Percentiles rank a stretch among this genome's conserved stretches.
Conservation (phyloP, 2,797 vertebrate genomes). For the Paramormyrops hopkinsi region DNA sequence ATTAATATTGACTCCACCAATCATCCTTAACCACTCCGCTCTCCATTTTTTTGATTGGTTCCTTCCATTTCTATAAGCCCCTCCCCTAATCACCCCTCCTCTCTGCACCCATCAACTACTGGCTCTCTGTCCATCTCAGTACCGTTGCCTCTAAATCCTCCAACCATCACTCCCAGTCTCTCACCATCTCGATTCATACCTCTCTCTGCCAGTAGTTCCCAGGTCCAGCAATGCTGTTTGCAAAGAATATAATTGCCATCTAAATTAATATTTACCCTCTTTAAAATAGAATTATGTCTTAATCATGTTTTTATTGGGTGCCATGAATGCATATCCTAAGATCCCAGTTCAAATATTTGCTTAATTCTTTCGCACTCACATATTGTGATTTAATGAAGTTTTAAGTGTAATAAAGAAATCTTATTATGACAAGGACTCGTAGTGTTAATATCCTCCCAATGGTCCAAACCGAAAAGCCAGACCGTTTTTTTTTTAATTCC, state of each 20-base stretch:
- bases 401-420: constrained; percentile 59
- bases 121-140: not conserved
- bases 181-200: not conserved
- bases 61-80: not conserved
- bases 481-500: constrained; percentile 35
- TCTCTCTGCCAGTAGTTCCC: not conserved
- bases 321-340: constrained; percentile 41
- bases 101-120: not conserved
- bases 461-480: constrained; percentile 54
- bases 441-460: constrained; percentile 53
- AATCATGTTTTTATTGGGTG: constrained; percentile 61
- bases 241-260: constrained; percentile 23
- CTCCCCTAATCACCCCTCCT: not conserved
- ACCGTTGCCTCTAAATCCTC: not conserved
- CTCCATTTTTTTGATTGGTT: not conserved
- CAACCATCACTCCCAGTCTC: constrained; percentile 11
- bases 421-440: constrained; percentile 44
- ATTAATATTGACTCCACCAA: not conserved
- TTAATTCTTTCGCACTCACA: constrained; percentile 52
- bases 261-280: constrained; percentile 48
- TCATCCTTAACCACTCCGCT: not conserved
- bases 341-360: constrained; percentile 57
- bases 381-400: constrained; percentile 61
- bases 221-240: not conserved
- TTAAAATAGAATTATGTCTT: constrained; percentile 46